Percentiles rank a stretch among this genome's conserved stretches.
phyloP scores from a whole-genome alignment of 2,888 invertebrate species.

The Azorinus chamasolen region DNA sequence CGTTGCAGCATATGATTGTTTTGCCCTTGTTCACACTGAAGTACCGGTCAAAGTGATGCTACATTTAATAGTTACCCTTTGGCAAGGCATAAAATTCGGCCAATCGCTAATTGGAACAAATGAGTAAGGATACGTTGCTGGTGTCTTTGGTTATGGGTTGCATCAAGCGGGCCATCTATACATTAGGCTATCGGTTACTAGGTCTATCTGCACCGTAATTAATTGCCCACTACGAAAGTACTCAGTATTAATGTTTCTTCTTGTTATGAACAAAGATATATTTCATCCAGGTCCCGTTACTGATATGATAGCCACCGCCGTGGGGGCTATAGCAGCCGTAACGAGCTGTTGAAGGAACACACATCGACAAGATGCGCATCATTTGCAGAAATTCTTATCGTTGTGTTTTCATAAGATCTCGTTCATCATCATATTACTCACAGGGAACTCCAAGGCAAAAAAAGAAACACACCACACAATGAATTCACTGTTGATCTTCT shows the following conservation, averaged over 20 bases:
- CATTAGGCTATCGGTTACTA: conserved; percentile 4
- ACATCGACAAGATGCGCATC: conserved; percentile 5
- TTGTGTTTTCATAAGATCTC: conserved; percentile 1
- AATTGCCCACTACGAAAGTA: conserved; percentile 1
- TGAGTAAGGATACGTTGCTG: no score
- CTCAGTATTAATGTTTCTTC: conserved; percentile 3
- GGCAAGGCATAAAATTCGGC: no score
- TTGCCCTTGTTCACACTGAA: no score
- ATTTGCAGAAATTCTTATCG: conserved; percentile 11
- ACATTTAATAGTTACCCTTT: no score
- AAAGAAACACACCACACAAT: not conserved
- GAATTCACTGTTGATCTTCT: no score
- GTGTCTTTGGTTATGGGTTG: no score
- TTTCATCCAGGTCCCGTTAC: not conserved
- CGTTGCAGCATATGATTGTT: no score
- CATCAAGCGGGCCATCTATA: not conserved
- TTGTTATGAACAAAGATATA: conserved; percentile 11
- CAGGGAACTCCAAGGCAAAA: not conserved
- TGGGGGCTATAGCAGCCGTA: conserved; percentile 2
- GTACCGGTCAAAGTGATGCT: no score
- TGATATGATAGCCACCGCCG: not conserved
- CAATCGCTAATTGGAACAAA: no score
- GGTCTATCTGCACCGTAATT: not conserved
- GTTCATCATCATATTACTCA: not conserved
- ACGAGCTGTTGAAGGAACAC: conserved; percentile 9